Percentiles rank a stretch among this genome's conserved stretches.
These are phyloP conservation scores for Grapholita molesta DNA, from an alignment of 1,140 invertebrate genomes.

Conservation along the genomic window DNA sequence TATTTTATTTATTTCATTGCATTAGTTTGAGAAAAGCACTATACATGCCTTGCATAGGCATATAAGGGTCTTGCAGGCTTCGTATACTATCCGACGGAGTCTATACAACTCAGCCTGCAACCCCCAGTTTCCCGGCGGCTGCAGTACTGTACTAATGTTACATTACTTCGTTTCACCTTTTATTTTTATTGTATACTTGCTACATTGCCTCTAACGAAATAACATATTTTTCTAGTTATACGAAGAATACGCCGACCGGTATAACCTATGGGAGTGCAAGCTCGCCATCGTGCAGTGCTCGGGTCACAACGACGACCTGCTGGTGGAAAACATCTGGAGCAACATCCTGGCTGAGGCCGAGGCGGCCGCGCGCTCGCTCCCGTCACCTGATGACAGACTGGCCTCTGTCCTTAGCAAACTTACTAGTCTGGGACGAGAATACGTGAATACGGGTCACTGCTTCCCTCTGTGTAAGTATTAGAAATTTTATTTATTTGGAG, in stretches of 20 bases:
- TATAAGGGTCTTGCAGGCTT: no score
- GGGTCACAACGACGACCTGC: constrained; percentile 86
- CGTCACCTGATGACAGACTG: constrained; percentile 81
- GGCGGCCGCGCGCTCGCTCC: constrained; percentile 47
- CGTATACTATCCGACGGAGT: no score
- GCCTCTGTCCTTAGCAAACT: constrained; percentile 85
- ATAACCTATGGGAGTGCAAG: constrained; percentile 91
- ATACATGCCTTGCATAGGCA: no score
- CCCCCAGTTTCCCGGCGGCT: no score
- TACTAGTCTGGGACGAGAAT: constrained; percentile 85
- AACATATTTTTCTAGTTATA: constrained; percentile 81
- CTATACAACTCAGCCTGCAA: no score
- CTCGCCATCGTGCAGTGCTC: constrained; percentile 91
- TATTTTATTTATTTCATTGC: no score
- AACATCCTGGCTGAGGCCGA: constrained; percentile 83
- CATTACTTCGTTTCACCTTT: no score
- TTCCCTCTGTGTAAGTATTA: constrained; percentile 83
- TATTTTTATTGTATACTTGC: no score
- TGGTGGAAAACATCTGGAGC: constrained; percentile 89
- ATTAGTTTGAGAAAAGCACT: no score
- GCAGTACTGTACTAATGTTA: no score
- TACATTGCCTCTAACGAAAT: neutral
- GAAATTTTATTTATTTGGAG: no score
- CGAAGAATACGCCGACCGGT: constrained; percentile 89
- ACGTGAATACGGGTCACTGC: constrained; percentile 85